These are phyloP conservation scores for Spongilla lacustris DNA, from an alignment of 37 sponge, comb jelly and placozoan species.

Conservation along the genomic window DNA sequence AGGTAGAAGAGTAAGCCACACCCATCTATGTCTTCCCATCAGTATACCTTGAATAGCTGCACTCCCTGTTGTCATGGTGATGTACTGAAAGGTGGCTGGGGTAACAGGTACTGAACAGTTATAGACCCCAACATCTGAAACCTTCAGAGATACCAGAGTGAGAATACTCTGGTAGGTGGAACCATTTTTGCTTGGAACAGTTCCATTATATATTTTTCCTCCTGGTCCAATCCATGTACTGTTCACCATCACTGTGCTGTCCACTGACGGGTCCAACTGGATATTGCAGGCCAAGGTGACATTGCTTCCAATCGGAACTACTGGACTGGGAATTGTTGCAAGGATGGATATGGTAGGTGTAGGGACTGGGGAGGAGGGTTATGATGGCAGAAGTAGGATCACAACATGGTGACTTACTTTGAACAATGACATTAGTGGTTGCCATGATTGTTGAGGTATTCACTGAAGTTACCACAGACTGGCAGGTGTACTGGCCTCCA, in stretches of 20 bases:
- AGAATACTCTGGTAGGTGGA: background rate
- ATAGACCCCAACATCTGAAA: background rate
- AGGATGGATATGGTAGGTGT: background rate
- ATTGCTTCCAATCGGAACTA: conserved; percentile 11
- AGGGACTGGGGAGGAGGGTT: conserved; percentile 16
- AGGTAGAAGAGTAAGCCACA: background rate
- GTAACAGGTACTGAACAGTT: background rate
- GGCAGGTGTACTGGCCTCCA: conserved; percentile 19
- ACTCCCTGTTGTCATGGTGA: background rate
- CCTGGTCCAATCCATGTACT: conserved; percentile 11
- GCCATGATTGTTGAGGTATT: background rate
- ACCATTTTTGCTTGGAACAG: background rate
- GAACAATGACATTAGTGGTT: background rate
- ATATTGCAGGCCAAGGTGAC: conserved; percentile 9
- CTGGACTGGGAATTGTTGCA: background rate
- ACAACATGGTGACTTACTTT: background rate
- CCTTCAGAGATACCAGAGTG: background rate
- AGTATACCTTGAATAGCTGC: background rate
- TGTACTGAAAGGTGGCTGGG: background rate
- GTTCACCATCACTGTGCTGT: conserved; percentile 12
- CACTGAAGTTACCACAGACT: background rate
- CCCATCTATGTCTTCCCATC: background rate
- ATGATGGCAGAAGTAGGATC: background rate
- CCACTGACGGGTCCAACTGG: conserved; percentile 10
- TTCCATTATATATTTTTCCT: background rate